phyloP scores from a whole-genome alignment of 1,140 invertebrate genomes.

The Procambarus virginalis region DNA sequence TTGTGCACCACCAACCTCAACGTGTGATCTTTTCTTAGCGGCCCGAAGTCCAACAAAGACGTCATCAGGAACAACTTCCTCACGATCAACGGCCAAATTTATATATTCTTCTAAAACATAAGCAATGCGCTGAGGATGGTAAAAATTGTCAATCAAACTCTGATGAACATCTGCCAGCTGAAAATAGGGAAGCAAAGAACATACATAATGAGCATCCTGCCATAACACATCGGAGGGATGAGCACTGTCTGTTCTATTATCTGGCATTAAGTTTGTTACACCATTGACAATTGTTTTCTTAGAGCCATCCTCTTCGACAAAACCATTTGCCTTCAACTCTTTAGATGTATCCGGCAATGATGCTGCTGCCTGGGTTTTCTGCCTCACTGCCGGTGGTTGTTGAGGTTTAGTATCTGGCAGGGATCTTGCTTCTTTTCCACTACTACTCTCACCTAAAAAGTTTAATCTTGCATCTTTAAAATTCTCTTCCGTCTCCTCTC shows the following conservation, averaged over 20 bases:
- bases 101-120: conserved; percentile 49
- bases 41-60: conserved; percentile 44
- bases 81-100: conserved; percentile 46
- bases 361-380: neutral
- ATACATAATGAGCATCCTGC: conserved; percentile 55
- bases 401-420: neutral
- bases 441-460: neutral
- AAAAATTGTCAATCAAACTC: conserved; percentile 45
- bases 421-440: neutral
- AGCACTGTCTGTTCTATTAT: neutral
- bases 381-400: neutral
- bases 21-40: conserved; percentile 35
- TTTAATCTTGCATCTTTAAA: neutral
- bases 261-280: neutral
- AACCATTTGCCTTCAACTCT: neutral
- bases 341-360: neutral
- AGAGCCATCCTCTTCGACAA: conserved; percentile 2
- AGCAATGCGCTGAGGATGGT: conserved; percentile 46
- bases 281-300: conserved; percentile 29
- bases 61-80: conserved; percentile 41
- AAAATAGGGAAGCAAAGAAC: conserved; percentile 51
- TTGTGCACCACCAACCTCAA: conserved; percentile 20
- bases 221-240: conserved; percentile 17
- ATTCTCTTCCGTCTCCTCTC: neutral
- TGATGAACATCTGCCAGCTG: conserved; percentile 43